These are phyloP conservation scores for Sturnus vulgaris DNA, from an alignment of 2,113 vertebrate species.

Conservation along the genomic window DNA sequence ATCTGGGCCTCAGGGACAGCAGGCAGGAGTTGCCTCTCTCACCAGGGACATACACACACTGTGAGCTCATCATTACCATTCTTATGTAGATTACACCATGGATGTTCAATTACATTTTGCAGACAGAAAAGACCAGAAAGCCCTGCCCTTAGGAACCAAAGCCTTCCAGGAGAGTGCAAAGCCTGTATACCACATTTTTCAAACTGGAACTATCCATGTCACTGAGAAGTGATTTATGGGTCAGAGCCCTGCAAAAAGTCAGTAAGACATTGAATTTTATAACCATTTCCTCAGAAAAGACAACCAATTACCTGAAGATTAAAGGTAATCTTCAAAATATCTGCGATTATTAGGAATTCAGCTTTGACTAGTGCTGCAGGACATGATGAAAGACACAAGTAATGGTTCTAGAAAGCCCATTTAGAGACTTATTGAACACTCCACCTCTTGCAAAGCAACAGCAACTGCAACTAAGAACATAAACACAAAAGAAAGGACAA, in stretches of 20 bases:
- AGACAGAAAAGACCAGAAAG: neutral
- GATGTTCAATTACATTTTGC: neutral
- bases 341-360: neutral
- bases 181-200: neutral
- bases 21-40: neutral
- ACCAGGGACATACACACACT: neutral
- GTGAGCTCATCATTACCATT: neutral
- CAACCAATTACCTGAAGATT: neutral
- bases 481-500: neutral
- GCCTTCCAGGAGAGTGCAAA: neutral
- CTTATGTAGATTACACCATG: neutral
- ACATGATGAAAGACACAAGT: neutral
- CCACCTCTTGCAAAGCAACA: neutral
- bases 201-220: neutral
- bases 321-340: neutral
- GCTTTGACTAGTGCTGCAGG: neutral
- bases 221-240: neutral
- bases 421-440: neutral
- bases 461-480: neutral
- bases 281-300: neutral
- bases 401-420: neutral
- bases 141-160: neutral
- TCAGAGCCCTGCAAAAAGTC: neutral
- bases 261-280: neutral
- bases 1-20: neutral